Evolutionary conservation across 1,140 invertebrate genomes (phyloP).

Genomic region (Drosophila albomicans): DNA sequence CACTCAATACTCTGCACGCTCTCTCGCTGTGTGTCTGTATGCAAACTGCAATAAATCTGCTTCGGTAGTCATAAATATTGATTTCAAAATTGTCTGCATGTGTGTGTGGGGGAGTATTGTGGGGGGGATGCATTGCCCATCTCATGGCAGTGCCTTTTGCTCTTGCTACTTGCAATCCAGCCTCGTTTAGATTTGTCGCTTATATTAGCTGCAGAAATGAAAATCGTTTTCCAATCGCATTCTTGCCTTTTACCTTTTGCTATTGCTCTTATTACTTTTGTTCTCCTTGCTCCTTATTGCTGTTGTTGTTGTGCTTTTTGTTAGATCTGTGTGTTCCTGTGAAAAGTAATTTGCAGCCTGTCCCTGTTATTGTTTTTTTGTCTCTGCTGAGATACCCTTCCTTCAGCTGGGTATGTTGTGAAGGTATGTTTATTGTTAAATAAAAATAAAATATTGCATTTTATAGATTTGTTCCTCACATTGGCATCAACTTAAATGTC

Average conservation of each 20-base stretch:
- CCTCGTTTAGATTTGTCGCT: constrained; percentile 77
- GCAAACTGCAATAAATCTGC: constrained; percentile 77
- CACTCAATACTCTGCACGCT: constrained; percentile 16
- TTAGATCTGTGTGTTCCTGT: constrained; percentile 5
- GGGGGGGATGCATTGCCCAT: constrained; percentile 13
- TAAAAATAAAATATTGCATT: neutral
- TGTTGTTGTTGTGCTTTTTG: constrained; percentile 22
- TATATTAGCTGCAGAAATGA: constrained; percentile 83
- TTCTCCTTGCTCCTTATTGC: constrained; percentile 45
- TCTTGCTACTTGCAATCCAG: constrained; percentile 14
- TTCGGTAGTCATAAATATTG: constrained; percentile 81
- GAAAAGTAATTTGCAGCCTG: constrained; percentile 61
- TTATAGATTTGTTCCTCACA: neutral
- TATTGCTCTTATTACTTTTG: constrained; percentile 38
- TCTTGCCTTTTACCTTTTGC: constrained; percentile 74
- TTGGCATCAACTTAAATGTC: neutral
- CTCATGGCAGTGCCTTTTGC: constrained; percentile 19
- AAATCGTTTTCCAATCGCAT: constrained; percentile 83
- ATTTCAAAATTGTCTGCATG: constrained; percentile 76
- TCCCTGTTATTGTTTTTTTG: constrained; percentile 59
- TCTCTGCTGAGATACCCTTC: neutral
- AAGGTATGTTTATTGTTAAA: neutral
- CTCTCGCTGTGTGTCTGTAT: neutral
- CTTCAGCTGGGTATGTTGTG: neutral
- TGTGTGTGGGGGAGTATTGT: constrained; percentile 26